Percentiles rank a stretch among this genome's conserved stretches.
Conservation (phyloP, 2,888 invertebrate genomes). For the Pheosia gnoma region DNA sequence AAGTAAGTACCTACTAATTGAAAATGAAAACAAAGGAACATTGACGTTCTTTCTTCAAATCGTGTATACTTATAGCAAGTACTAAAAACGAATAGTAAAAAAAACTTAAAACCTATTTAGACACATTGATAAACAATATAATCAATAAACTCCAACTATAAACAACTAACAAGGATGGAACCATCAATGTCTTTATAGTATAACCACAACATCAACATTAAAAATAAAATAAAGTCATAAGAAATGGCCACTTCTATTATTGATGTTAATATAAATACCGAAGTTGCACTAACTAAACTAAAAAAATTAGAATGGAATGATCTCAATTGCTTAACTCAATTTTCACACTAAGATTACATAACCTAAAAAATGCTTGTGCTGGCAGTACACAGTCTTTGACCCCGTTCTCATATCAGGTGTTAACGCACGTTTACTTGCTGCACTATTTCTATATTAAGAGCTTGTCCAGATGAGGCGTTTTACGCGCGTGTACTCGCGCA, state of each 20-base stretch:
- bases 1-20: too few relatives aligned
- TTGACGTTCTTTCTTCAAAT: too few relatives aligned
- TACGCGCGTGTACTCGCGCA: too few relatives aligned
- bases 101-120: conserved; percentile 7
- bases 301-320: conserved; percentile 41
- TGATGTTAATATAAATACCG: conserved; percentile 30
- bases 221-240: conserved; percentile 29
- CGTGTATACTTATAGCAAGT: too few relatives aligned
- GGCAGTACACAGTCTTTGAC: conserved; percentile 56
- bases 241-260: conserved; percentile 45
- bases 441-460: too few relatives aligned
- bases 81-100: too few relatives aligned
- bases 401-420: too few relatives aligned
- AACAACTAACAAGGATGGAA: conserved; percentile 34
- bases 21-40: too few relatives aligned
- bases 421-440: too few relatives aligned
- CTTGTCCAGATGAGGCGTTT: too few relatives aligned
- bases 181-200: conserved; percentile 21
- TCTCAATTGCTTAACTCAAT: conserved; percentile 12
- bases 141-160: conserved; percentile 23
- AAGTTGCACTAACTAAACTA: conserved; percentile 38
- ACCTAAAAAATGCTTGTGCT: conserved; percentile 59
- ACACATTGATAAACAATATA: conserved; percentile 37
- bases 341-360: conserved; percentile 20
- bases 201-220: conserved; percentile 23